These are phyloP conservation scores for Enteromius thamalakanensis DNA, from an alignment of 2,797 vertebrate genomes.

Conservation along the genomic window DNA sequence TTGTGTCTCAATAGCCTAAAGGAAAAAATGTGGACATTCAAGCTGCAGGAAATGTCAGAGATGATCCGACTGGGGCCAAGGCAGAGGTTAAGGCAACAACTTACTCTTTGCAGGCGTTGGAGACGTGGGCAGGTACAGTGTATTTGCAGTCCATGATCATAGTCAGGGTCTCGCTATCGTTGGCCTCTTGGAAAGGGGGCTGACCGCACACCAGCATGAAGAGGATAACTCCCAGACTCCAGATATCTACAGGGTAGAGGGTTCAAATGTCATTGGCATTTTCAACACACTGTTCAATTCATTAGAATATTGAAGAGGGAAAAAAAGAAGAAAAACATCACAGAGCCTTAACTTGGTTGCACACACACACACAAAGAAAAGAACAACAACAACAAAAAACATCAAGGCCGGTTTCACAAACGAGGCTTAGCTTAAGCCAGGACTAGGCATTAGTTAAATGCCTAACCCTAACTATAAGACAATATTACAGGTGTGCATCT, in stretches of 20 bases:
- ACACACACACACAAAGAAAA: not conserved
- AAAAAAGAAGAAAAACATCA: not conserved
- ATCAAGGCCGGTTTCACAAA: too few relatives aligned
- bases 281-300: not conserved
- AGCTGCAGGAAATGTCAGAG: constrained; percentile 23
- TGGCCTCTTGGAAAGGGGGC: constrained; percentile 89
- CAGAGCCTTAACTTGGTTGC: not conserved
- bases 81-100: constrained; percentile 56
- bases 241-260: constrained; percentile 78
- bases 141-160: constrained; percentile 95
- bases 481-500: too few relatives aligned
- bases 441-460: too few relatives aligned
- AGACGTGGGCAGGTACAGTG: constrained; percentile 80
- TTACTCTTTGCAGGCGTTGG: constrained; percentile 84
- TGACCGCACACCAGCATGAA: constrained; percentile 90
- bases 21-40: constrained; percentile 8
- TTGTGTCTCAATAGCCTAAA: not conserved
- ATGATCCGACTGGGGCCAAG: constrained; percentile 16
- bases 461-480: too few relatives aligned
- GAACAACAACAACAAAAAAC: too few relatives aligned
- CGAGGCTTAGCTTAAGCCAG: too few relatives aligned
- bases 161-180: constrained; percentile 90
- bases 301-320: not conserved
- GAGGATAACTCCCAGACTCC: constrained; percentile 89
- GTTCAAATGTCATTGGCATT: constrained; percentile 8